phyloP scores from a whole-genome alignment of 2,797 vertebrate species.

The Mionectes olivaceus region DNA sequence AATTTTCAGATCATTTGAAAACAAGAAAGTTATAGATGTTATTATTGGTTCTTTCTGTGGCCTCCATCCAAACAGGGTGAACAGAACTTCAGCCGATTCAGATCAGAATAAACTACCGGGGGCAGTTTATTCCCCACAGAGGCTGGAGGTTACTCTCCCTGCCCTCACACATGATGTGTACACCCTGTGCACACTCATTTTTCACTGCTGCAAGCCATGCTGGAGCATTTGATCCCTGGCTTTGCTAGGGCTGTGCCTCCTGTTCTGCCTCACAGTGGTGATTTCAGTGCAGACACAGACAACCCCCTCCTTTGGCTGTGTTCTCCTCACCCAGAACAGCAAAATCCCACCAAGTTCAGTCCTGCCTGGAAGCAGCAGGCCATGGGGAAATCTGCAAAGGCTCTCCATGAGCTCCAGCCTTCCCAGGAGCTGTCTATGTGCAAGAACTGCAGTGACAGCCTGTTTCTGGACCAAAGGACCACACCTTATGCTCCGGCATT shows the following conservation, averaged over 20 bases:
- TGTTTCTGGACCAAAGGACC: background rate
- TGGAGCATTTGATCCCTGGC: background rate
- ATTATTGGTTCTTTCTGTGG: background rate
- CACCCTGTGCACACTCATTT: background rate
- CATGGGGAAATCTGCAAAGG: background rate
- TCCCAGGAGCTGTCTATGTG: background rate
- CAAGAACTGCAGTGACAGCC: background rate
- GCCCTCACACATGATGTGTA: no score
- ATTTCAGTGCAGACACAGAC: background rate
- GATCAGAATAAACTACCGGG: background rate
- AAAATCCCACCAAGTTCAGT: background rate
- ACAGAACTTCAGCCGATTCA: background rate
- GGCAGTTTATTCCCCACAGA: background rate
- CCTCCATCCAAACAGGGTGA: background rate
- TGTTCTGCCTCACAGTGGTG: background rate
- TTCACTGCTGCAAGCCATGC: background rate
- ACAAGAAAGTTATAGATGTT: fast-evolving
- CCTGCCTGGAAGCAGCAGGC: background rate
- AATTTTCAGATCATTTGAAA: background rate
- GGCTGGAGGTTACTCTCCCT: background rate
- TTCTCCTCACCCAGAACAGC: background rate
- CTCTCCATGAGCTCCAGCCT: background rate
- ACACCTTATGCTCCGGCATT: background rate
- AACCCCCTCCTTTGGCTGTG: background rate
- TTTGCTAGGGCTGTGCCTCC: background rate